Evolutionary conservation across 2,888 invertebrate species (phyloP).

Genomic region (Tachystola acroxantha): DNA sequence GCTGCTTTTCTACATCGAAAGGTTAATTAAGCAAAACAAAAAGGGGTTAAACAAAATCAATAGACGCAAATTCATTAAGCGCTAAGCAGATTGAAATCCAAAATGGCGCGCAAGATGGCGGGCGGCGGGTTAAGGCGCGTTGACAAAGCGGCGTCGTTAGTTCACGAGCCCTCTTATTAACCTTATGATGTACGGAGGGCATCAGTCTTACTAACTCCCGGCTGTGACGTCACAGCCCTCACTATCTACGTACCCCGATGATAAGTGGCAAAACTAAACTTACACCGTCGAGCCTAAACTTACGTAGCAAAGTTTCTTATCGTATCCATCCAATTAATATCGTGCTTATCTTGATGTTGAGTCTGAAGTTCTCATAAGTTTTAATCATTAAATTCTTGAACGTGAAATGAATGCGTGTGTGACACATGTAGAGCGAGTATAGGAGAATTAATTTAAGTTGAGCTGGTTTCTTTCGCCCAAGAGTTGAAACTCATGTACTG

Average conservation of each 20-base stretch:
- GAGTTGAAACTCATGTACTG: too few species aligned
- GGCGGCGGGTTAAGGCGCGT: constrained; percentile 66
- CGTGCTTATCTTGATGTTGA: neutral
- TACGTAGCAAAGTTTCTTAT: constrained; percentile 3
- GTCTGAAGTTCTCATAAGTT: constrained; percentile 7
- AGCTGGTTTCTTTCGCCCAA: constrained; percentile 32
- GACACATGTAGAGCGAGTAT: constrained; percentile 24
- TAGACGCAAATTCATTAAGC: constrained; percentile 77
- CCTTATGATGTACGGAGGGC: constrained; percentile 76
- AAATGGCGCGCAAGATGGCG: constrained; percentile 73
- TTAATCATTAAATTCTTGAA: neutral
- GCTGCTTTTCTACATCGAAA: constrained; percentile 60
- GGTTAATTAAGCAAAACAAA: constrained; percentile 78
- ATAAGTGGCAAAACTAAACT: constrained; percentile 6
- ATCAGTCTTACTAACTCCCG: constrained; percentile 58
- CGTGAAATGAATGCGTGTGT: constrained; percentile 13
- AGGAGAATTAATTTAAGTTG: constrained; percentile 44
- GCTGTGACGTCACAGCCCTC: constrained; percentile 38
- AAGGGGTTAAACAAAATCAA: constrained; percentile 78
- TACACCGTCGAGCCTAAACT: neutral
- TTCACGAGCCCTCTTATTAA: constrained; percentile 78
- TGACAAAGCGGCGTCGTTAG: constrained; percentile 78
- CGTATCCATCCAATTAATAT: constrained; percentile 7
- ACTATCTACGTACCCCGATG: constrained; percentile 15
- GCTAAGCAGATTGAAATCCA: constrained; percentile 77